Conservation (phyloP, 37 sponge, comb jelly and placozoan species). For the Chondrilla cf. caribensis region DNA sequence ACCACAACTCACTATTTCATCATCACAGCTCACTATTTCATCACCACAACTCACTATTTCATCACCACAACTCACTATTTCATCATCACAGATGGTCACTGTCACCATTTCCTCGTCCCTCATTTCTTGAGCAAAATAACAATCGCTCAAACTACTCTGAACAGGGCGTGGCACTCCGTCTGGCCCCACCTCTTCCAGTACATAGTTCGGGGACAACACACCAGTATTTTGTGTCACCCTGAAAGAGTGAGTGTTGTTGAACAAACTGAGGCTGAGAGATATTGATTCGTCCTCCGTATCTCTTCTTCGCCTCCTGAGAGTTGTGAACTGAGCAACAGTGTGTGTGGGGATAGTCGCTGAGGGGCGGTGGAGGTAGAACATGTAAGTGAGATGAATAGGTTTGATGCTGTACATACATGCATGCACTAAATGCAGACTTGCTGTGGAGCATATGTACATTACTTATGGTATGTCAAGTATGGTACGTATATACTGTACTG, state of each 20-base stretch:
- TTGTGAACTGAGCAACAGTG: no score
- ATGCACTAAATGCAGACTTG: no score
- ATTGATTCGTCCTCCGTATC: neutral
- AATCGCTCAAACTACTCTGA: neutral
- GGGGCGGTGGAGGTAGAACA: no score
- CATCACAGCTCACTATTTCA: no score
- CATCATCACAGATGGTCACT: neutral
- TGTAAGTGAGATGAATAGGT: no score
- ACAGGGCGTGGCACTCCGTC: neutral
- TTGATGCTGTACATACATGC: no score
- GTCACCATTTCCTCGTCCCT: neutral
- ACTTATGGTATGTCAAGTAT: no score
- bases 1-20: no score
- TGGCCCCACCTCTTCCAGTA: neutral
- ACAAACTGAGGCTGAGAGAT: neutral
- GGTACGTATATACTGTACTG: no score
- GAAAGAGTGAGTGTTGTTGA: conserved; percentile 4
- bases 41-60: no score
- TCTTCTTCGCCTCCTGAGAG: neutral
- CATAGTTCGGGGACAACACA: neutral
- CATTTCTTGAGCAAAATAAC: conserved; percentile 16
- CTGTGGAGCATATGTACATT: no score
- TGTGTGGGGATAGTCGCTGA: no score
- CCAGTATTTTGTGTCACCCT: neutral
- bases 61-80: neutral